A percentile compares a stretch with the other conserved stretches of the same genome.
phyloP scores from a whole-genome alignment of 2,888 invertebrate genomes.

The Quadroppia sp. region DNA sequence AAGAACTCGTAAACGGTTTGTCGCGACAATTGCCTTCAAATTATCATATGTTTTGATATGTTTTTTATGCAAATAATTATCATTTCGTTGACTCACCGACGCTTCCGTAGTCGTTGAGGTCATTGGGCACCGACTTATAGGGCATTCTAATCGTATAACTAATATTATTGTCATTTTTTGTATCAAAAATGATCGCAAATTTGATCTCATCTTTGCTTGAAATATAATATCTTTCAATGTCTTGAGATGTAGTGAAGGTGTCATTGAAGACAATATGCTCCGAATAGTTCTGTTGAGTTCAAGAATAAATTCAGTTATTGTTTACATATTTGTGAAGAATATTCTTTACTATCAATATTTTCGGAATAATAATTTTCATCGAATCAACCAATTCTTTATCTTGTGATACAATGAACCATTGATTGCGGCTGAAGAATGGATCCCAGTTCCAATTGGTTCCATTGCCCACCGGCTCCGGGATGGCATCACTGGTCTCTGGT shows the following conservation, averaged over 20 bases:
- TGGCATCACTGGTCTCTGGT: not conserved
- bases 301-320: not conserved
- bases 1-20: not conserved
- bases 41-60: not conserved
- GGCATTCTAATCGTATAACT: slow-evolving; percentile 33
- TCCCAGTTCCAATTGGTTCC: not conserved
- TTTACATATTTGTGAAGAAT: not conserved
- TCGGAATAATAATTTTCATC: not conserved
- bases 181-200: slow-evolving; percentile 33
- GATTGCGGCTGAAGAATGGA: not conserved
- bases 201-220: not conserved
- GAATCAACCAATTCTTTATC: not conserved
- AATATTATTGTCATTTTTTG: not conserved
- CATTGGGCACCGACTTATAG: not conserved
- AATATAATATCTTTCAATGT: slow-evolving; percentile 1
- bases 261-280: not conserved
- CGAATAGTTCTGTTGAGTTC: not conserved
- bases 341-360: not conserved
- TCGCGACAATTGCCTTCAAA: slow-evolving; percentile 24
- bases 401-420: not conserved
- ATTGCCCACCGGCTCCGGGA: not conserved
- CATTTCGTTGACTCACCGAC: not conserved
- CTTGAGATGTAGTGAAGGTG: not conserved
- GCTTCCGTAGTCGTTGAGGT: not conserved
- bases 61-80: not conserved